Evolutionary conservation across 1,140 invertebrate genomes (phyloP), one percentile per base, ranked within the genome.

Genomic region (Atopsyche davidsoni): DNA sequence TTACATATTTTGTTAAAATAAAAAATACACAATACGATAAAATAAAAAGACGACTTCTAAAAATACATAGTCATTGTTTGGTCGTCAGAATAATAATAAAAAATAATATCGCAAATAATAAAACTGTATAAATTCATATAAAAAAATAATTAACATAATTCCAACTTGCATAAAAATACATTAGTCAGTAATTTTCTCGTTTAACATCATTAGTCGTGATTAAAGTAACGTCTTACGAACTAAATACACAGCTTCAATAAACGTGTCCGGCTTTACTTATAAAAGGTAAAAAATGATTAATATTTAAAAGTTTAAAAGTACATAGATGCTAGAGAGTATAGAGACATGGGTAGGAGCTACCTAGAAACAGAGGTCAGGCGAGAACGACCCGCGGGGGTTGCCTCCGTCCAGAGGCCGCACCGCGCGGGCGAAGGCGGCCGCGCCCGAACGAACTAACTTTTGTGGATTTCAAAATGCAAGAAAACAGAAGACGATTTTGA

Each of bases 231-330:
- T 45, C 49, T 44, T 48, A 54, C 19, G 21, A 48, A 48, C 48
- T 46, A 55, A 50, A 46, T 25, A 40, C 45, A 50, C 35, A 46
- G 39, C 44, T 21, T 31, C 24, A 49, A 25, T 45, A 55, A 25
- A 46, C 48, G 49, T 54, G 44, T 41, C 46, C 42, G 40, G 44
- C 47, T 51, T 32, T 24, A 45, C 31, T 46, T 55, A 39, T 46
- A 47, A 55, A 55, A 55, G 48, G 53, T 55, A 55, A 21, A 55
- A 55, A 55, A 55, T 43, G 43, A 55, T 46, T 25, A 41, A 14
- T 16, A 32, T 28, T 21, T 24, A 24, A 34, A 39, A 35, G 14
- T 43, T 10, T 35, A 22, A 6, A n/a, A 13, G 17, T 39, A 38
- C 34, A 47, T 17, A 31, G 41, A 9, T 40, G 17, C 46, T 49